Evolutionary conservation across 53 echinoderm and acorn worm genomes (phyloP).

Genomic region (Stichopus horrens): DNA sequence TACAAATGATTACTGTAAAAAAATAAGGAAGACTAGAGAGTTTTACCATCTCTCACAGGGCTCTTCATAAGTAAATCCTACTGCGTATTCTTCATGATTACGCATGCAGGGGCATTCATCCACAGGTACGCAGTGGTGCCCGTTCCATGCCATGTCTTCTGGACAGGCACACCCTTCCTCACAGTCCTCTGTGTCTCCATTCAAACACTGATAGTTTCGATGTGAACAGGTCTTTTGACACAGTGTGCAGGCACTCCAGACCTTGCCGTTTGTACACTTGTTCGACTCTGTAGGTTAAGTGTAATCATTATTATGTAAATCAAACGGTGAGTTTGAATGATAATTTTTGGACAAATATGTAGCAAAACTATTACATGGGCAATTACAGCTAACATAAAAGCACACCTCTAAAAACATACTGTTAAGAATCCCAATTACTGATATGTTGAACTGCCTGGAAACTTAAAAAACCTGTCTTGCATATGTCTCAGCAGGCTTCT

Average conservation of each 20-base stretch:
- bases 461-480: too few relatives aligned
- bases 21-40: too few relatives aligned
- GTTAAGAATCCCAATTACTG: too few relatives aligned
- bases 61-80: slow-evolving; percentile 6
- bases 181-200: slow-evolving; percentile 44
- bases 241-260: slow-evolving; percentile 62
- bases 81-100: slow-evolving; percentile 26
- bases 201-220: neutral
- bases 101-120: slow-evolving; percentile 63
- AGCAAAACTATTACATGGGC: too few relatives aligned
- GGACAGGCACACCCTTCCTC: slow-evolving; percentile 73
- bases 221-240: slow-evolving; percentile 56
- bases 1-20: too few relatives aligned
- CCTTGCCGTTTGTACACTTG: slow-evolving; percentile 59
- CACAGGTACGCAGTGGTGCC: slow-evolving; percentile 39
- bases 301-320: neutral
- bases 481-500: too few relatives aligned
- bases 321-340: too few relatives aligned
- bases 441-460: too few relatives aligned
- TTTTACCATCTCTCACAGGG: slow-evolving; percentile 74
- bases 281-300: slow-evolving; percentile 19
- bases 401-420: too few relatives aligned
- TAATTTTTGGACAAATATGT: too few relatives aligned
- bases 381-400: too few relatives aligned
- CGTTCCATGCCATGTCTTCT: slow-evolving; percentile 33